Conservation (phyloP, 2,888 invertebrate genomes). For the Heliconius charithonia region DNA sequence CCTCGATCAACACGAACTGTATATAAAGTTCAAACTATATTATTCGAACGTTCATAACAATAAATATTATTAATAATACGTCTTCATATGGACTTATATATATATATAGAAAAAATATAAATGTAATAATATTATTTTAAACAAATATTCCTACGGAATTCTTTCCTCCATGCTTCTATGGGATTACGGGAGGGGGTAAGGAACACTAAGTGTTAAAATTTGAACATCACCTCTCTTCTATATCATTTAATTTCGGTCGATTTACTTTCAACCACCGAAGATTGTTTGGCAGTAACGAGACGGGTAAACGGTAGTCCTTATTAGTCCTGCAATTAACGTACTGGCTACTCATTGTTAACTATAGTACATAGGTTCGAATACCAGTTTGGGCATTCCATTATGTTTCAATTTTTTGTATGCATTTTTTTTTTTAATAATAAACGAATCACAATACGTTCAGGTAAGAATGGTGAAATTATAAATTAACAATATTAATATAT, state of each 20-base stretch:
- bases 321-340: slow-evolving; percentile 72
- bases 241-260: slow-evolving; percentile 53
- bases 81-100: neutral
- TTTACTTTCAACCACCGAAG: slow-evolving; percentile 73
- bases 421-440: neutral
- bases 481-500: too few species aligned
- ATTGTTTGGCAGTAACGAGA: slow-evolving; percentile 76
- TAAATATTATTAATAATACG: slow-evolving; percentile 1
- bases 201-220: slow-evolving; percentile 59
- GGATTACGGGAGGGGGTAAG: slow-evolving; percentile 52
- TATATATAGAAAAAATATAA: neutral
- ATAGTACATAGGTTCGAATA: neutral
- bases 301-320: slow-evolving; percentile 75
- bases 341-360: slow-evolving; percentile 47
- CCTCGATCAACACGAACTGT: neutral
- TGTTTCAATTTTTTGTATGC: neutral
- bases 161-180: slow-evolving; percentile 54
- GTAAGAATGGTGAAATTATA: too few species aligned
- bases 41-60: neutral
- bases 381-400: neutral
- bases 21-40: neutral
- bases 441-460: neutral
- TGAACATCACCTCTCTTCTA: slow-evolving; percentile 67
- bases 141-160: slow-evolving; percentile 24
- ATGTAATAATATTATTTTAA: neutral